Conservation (phyloP, 2,113 vertebrate species). For the Ptilorrhoa leucosticta region DNA sequence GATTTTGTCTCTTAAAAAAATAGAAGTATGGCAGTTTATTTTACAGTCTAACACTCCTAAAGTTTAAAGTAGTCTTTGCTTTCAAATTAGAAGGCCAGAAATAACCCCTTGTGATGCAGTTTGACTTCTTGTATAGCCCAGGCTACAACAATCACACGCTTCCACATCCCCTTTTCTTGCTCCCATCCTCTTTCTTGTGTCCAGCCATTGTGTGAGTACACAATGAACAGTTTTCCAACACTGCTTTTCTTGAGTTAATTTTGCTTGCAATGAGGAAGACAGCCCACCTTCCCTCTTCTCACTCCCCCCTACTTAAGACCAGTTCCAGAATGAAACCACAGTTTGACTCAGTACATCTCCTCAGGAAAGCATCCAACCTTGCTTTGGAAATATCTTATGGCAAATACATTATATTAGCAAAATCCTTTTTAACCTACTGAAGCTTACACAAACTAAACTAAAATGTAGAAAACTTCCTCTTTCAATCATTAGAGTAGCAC, state of each 20-base stretch:
- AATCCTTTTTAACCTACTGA: background rate
- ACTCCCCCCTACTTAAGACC: no score
- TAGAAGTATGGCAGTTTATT: background rate
- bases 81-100: background rate
- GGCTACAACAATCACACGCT: background rate
- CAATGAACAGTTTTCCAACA: background rate
- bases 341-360: background rate
- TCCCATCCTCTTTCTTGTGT: background rate
- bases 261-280: background rate
- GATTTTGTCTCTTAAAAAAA: background rate
- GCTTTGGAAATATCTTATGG: background rate
- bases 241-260: background rate
- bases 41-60: background rate
- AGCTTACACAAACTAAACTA: background rate
- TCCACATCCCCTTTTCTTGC: background rate
- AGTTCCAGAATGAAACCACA: background rate
- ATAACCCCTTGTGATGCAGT: background rate
- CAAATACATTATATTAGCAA: background rate
- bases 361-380: background rate
- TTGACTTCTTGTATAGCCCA: background rate
- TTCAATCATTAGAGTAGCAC: background rate
- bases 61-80: background rate
- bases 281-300: background rate
- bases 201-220: background rate
- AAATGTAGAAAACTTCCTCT: background rate